Evolutionary conservation across 2,888 invertebrate genomes (phyloP).

Genomic region (Cantharis flavilabris): DNA sequence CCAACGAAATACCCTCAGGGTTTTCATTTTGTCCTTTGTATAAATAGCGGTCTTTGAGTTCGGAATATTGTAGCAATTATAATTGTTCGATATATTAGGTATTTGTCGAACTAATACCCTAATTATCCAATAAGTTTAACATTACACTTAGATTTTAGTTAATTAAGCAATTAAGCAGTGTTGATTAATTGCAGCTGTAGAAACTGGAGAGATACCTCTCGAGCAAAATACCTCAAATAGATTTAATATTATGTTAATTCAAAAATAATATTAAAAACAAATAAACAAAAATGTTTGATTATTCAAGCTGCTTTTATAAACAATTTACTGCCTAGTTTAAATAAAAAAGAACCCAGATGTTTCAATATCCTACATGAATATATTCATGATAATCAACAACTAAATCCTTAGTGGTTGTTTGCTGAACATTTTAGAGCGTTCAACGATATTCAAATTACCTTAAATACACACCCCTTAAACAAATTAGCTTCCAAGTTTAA

Average conservation of each 20-base stretch:
- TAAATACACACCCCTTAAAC: constrained; percentile 10
- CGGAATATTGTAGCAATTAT: not conserved
- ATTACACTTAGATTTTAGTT: not conserved
- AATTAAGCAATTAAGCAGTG: not conserved
- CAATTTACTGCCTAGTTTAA: not conserved
- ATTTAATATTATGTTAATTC: not conserved
- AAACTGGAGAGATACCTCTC: not conserved
- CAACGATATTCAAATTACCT: constrained; percentile 14
- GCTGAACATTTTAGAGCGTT: constrained; percentile 13
- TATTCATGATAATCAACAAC: constrained; percentile 28
- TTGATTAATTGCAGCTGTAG: not conserved
- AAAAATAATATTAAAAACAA: not conserved
- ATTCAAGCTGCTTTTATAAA: not conserved
- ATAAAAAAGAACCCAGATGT: not conserved
- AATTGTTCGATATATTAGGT: not conserved
- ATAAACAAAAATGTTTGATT: not conserved
- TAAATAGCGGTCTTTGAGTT: not conserved
- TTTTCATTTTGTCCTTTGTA: not conserved
- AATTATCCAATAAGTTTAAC: not conserved
- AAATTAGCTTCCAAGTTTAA: constrained; percentile 6
- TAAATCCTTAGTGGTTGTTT: constrained; percentile 14
- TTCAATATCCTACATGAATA: constrained; percentile 23
- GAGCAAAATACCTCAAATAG: not conserved
- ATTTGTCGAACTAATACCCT: not conserved
- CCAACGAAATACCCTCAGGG: not conserved